A percentile compares a stretch with the other conserved stretches of the same genome.
Conservation (phyloP, 1,140 invertebrate genomes). For the Lethocerus indicus region DNA sequence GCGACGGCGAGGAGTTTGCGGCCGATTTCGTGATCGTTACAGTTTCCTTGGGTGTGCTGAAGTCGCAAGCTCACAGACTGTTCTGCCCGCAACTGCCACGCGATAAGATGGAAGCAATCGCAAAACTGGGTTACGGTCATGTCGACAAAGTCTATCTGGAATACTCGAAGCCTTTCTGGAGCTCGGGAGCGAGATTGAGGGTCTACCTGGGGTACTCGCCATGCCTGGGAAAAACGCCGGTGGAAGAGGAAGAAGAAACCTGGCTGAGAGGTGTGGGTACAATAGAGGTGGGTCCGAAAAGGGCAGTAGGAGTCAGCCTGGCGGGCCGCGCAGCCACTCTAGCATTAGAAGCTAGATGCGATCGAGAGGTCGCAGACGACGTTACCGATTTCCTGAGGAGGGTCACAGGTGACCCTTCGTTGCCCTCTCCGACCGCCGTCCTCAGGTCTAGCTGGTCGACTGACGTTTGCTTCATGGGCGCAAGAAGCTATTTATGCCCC, state of each 20-base stretch:
- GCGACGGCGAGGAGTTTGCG: conserved; percentile 41
- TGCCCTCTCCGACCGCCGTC: conserved; percentile 43
- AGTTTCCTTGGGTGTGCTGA: conserved; percentile 66
- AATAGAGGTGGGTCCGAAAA: too few relatives aligned
- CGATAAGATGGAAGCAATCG: conserved; percentile 57
- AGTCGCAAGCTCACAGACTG: conserved; percentile 50
- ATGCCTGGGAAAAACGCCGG: conserved; percentile 40
- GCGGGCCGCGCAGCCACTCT: too few relatives aligned
- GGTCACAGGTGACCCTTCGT: conserved; percentile 42
- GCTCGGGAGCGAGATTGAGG: conserved; percentile 33
- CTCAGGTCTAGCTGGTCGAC: conserved; percentile 49
- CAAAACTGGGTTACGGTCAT: conserved; percentile 39
- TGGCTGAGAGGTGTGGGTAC: too few relatives aligned
- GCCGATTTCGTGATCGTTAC: conserved; percentile 69
- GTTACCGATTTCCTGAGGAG: conserved; percentile 42
- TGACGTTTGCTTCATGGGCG: conserved; percentile 52
- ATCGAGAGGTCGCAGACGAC: conserved; percentile 47
- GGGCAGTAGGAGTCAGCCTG: too few relatives aligned
- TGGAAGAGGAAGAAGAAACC: conserved; percentile 35
- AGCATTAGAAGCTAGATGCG: too few relatives aligned
- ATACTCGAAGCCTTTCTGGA: conserved; percentile 60
- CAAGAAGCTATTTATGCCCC: conserved; percentile 51
- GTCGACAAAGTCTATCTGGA: conserved; percentile 72
- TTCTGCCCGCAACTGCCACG: conserved; percentile 58
- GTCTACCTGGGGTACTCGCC: too few relatives aligned